phyloP scores from a whole-genome alignment of 2,888 invertebrate species.

The Parelbella ahira region DNA sequence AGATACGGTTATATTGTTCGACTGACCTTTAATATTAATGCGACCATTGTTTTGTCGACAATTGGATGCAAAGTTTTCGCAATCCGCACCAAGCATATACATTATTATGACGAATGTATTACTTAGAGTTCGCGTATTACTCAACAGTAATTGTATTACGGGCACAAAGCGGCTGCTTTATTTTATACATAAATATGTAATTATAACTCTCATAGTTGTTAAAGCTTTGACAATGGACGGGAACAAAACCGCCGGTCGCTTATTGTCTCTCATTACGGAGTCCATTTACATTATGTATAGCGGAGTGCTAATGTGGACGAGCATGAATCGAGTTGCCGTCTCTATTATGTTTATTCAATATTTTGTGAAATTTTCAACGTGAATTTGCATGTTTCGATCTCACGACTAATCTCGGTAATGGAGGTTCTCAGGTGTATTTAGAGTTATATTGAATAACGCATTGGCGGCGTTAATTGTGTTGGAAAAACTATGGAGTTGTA shows the following conservation, averaged over 20 bases:
- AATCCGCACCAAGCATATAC: slow-evolving; percentile 37
- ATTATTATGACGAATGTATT: slow-evolving; percentile 41
- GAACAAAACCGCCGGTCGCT: slow-evolving; percentile 52
- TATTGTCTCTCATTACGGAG: slow-evolving; percentile 65
- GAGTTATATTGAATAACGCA: slow-evolving; percentile 52
- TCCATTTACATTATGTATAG: slow-evolving; percentile 56
- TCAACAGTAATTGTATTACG: slow-evolving; percentile 71
- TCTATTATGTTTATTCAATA: slow-evolving; percentile 67
- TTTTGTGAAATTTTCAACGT: slow-evolving; percentile 52
- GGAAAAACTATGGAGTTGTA: slow-evolving; percentile 32
- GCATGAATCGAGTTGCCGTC: slow-evolving; percentile 41
- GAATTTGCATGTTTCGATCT: slow-evolving; percentile 40
- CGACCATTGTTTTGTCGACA: slow-evolving; percentile 51
- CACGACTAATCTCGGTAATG: slow-evolving; percentile 41
- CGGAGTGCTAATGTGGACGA: slow-evolving; percentile 51
- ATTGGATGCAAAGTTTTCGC: slow-evolving; percentile 59
- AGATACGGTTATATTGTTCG: slow-evolving; percentile 39
- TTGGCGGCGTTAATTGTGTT: slow-evolving; percentile 41
- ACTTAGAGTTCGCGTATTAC: slow-evolving; percentile 52
- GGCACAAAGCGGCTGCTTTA: slow-evolving; percentile 56
- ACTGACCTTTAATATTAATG: slow-evolving; percentile 53
- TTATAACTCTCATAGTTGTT: slow-evolving; percentile 64
- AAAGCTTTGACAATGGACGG: slow-evolving; percentile 70
- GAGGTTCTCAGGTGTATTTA: slow-evolving; percentile 61
- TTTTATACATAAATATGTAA: slow-evolving; percentile 68